Evolutionary conservation across 2,888 invertebrate genomes (phyloP).

Genomic region (Platerodrilus igneus): DNA sequence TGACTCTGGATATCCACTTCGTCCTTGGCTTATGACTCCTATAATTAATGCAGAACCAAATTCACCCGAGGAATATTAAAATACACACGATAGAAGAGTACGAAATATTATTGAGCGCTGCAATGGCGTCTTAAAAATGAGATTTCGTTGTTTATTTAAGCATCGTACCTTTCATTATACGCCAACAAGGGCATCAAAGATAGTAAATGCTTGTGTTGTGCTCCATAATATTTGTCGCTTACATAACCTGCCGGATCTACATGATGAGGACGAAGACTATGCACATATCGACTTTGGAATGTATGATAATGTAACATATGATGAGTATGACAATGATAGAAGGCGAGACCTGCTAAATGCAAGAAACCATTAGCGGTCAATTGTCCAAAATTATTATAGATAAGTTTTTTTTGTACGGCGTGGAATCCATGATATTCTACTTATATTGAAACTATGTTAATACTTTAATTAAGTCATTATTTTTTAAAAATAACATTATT

Average conservation of each 20-base stretch:
- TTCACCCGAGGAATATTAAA: conserved; percentile 25
- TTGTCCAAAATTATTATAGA: too few species aligned
- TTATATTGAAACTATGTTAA: too few species aligned
- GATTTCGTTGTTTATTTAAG: conserved; percentile 31
- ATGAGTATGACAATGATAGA: too few species aligned
- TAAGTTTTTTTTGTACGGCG: too few species aligned
- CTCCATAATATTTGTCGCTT: conserved; percentile 28
- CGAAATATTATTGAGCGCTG: conserved; percentile 30
- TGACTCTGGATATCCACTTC: conserved; percentile 31
- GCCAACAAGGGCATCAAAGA: conserved; percentile 30
- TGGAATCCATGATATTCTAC: too few species aligned
- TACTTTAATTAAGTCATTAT: too few species aligned
- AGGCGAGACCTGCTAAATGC: too few species aligned
- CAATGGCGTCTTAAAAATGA: conserved; percentile 28
- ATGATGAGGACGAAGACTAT: too few species aligned
- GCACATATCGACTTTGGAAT: too few species aligned
- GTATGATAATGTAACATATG: too few species aligned
- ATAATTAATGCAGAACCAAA: conserved; percentile 19
- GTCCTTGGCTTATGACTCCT: conserved; percentile 34
- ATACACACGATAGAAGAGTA: conserved; percentile 18
- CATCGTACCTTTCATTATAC: conserved; percentile 29
- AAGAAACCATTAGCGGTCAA: too few species aligned
- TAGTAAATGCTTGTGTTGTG: conserved; percentile 31
- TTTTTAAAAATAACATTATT: too few species aligned
- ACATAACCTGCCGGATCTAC: conserved; percentile 8